Base-by-base conservation (phyloP, 2,113 vertebrate species). In the Nycticebus coucang region DNA sequence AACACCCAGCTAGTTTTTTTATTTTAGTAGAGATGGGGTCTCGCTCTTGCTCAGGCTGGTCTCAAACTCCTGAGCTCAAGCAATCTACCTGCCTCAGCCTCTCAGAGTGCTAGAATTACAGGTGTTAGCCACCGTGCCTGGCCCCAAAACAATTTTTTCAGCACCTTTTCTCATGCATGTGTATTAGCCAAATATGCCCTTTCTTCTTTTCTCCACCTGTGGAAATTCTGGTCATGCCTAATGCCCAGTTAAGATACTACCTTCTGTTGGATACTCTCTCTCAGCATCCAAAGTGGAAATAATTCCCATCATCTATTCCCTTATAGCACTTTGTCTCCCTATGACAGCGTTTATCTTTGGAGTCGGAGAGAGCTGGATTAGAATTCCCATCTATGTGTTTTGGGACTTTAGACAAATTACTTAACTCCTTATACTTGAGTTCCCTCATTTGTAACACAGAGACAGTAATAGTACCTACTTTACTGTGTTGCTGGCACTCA, bases 281-380 rank as follows among this genome's bases (percentile, higher is more conserved):
- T 68, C 68, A 82, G 69, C 41, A 91, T 72, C 79, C 78, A 91
- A 74, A 74, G 22, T 72, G 17, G 26, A 81, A 97, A 59, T 35
- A 59, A 50, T 74, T 82, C 78, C 72, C 74, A 87, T 37, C 28
- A 37, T 78, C 35, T 89, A 12, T 82, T 81, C 22, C 89, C 17
- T 33, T 62, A 50, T 8, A 57, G 13, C 28, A 45, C 33, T 85
- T 81, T 88, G 1, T 55, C 60, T 19, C 7, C 75, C 17, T 19
- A 22, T 79, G 18, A 41, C 35, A 60, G 8, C 33, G 72, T 41
- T 84, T 91, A 69, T 19, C 33, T 89, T 71, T 75, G 19, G 7
- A 87, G 30, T 60, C 33, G 57, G 7, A 86, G 59, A 90, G 28
- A 77, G 11, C n/a, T 81, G 68, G 24, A 89, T 87, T 93, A 91